These are phyloP conservation scores for Meriones psammophilus DNA, from an alignment of 2,797 vertebrate genomes.

Conservation along the genomic window DNA sequence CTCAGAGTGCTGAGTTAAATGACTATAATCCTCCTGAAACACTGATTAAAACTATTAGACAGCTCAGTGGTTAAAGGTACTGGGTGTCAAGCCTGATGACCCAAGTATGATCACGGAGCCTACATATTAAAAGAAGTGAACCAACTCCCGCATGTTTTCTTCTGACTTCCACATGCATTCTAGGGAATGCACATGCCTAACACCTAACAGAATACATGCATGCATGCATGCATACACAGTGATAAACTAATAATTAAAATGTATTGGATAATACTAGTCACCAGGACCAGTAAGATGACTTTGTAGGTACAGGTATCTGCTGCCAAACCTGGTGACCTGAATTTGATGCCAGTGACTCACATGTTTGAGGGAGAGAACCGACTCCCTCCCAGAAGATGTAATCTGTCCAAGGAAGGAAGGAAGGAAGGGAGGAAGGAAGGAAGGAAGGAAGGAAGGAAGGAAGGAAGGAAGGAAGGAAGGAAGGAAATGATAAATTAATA, in stretches of 20 bases:
- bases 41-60: neutral
- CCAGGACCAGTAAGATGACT: neutral
- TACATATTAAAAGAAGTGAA: neutral
- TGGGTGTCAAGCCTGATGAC: too few relatives aligned
- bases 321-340: neutral
- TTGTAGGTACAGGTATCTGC: neutral
- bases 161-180: neutral
- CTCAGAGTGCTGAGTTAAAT: constrained; percentile 28
- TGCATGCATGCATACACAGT: neutral
- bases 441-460: too few relatives aligned
- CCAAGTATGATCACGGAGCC: too few relatives aligned
- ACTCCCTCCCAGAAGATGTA: neutral
- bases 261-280: neutral
- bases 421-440: neutral
- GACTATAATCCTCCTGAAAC: neutral
- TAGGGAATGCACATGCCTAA: too few relatives aligned
- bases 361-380: neutral
- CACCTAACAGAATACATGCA: neutral
- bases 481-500: neutral
- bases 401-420: neutral
- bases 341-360: neutral
- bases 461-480: neutral
- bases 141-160: neutral
- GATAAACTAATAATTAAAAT: neutral
- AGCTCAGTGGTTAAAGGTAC: neutral